Base-by-base conservation (phyloP, 2,113 vertebrate species). In the Notothenia rossii region DNA sequence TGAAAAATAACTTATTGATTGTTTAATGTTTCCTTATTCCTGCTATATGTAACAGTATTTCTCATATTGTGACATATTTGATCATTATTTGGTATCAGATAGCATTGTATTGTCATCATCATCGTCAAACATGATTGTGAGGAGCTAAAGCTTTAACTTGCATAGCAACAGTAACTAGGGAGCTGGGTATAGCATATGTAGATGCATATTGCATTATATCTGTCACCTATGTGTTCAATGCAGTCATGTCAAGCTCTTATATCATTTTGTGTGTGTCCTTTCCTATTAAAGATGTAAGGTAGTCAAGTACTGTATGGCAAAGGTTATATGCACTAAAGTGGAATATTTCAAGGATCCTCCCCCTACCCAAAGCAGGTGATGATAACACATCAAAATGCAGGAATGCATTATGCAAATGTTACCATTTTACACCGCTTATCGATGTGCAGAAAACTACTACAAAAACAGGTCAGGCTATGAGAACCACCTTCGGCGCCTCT, bases 321-420 rank as follows among this genome's bases (percentile, higher is more conserved):
- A 51, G 12, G 50, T 43, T 55, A 45, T 67, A 68, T 60, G 22
- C 65, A 51, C 14, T 64, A 18, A 48, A 72, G 75, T 7, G n/a
- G 33, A 80, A 74, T 56, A 79, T 58, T 43, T 67, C 10, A 56
- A 54, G 18, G 43, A 54, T 48, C 43, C 22, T 75, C 20, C 45
- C 7, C 45, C 50, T 46, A 7, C 20, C 20, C 11, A 0, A 54
- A 81, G 53, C 66, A 69, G 53, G 71, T 33, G 54, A 64, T 68
- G 56, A 64, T 71, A 58, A 56, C 75, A 71, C 14, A 40, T 53
- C 49, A 3, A 48, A 62, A 79, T 67, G 29, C 7, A 12, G 49
- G 77, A 79, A 79, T 43, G 22, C 61, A 72, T 82, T 75, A 82
- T 85, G 86, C 60, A 80, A 84, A 87, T 81, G 20, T 61, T 71